phyloP scores from a whole-genome alignment of 2,797 vertebrate species.

The Poeciliopsis gracilis region DNA sequence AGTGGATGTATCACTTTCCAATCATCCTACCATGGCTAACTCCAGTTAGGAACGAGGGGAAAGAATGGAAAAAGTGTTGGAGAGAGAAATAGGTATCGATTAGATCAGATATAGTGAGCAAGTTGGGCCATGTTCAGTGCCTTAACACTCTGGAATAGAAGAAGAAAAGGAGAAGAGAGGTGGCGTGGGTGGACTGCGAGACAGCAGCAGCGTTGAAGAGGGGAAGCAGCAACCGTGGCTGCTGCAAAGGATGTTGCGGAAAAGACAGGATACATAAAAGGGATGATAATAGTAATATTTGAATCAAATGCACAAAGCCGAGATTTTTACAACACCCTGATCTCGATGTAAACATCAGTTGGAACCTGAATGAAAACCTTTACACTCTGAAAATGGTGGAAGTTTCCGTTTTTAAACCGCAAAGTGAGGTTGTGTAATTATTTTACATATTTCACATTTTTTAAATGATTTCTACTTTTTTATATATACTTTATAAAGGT shows the following conservation, averaged over 20 bases:
- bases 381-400: background rate
- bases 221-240: background rate
- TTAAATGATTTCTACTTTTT: background rate
- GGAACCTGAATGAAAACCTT: background rate
- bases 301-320: background rate
- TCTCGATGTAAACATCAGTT: background rate
- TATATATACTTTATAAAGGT: background rate
- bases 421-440: background rate
- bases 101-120: slow-evolving; percentile 65
- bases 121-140: slow-evolving; percentile 53
- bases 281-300: background rate
- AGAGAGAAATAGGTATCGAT: slow-evolving; percentile 66
- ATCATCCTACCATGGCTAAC: slow-evolving; percentile 67
- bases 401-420: background rate
- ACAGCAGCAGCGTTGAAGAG: slow-evolving; percentile 34
- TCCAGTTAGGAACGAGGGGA: slow-evolving; percentile 47
- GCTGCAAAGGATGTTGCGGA: slow-evolving; percentile 16
- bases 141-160: slow-evolving; percentile 58
- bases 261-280: slow-evolving; percentile 8
- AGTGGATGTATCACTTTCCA: slow-evolving; percentile 63
- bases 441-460: background rate
- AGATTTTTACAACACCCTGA: background rate
- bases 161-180: slow-evolving; percentile 30
- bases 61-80: slow-evolving; percentile 47
- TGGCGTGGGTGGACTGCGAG: slow-evolving; percentile 48